phyloP scores from a whole-genome alignment of 2,888 invertebrate species.

The Leptopilina myrica region DNA sequence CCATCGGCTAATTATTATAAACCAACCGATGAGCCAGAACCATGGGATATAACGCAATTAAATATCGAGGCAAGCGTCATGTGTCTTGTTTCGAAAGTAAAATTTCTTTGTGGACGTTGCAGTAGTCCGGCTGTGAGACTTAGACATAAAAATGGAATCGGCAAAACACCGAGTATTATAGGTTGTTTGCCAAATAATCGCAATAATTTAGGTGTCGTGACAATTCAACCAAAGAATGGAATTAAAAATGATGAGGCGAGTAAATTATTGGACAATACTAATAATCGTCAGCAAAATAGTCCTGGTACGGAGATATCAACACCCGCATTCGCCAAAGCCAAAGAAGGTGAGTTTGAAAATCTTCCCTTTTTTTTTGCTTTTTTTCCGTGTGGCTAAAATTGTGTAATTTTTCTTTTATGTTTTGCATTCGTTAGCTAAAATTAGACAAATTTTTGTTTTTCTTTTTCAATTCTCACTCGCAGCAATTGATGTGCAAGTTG shows the following conservation, averaged over 20 bases:
- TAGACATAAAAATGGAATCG: constrained; percentile 77
- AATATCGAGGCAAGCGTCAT: constrained; percentile 93
- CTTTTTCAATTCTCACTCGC: constrained; percentile 19
- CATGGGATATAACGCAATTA: constrained; percentile 89
- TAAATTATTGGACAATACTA: constrained; percentile 67
- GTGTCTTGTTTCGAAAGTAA: constrained; percentile 90
- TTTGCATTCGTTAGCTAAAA: not conserved
- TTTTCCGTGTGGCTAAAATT: no score
- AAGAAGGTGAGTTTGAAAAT: constrained; percentile 67
- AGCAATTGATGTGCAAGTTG: constrained; percentile 39
- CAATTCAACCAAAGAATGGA: constrained; percentile 72
- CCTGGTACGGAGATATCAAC: constrained; percentile 62
- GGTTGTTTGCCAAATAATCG: constrained; percentile 60
- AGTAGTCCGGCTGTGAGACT: constrained; percentile 85
- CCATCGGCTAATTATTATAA: constrained; percentile 88
- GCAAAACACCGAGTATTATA: constrained; percentile 67
- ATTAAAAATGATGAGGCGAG: constrained; percentile 69
- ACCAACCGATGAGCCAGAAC: constrained; percentile 89
- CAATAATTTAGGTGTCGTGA: constrained; percentile 65
- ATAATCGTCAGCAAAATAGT: constrained; percentile 56
- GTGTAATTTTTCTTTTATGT: not conserved
- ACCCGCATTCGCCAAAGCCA: constrained; percentile 71
- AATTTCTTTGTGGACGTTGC: constrained; percentile 86
- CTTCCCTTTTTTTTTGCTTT: constrained; percentile 9
- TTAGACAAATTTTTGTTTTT: not conserved